Evolutionary conservation across 1,140 invertebrate species (phyloP).

Genomic region (Drosophila bifasciata): DNA sequence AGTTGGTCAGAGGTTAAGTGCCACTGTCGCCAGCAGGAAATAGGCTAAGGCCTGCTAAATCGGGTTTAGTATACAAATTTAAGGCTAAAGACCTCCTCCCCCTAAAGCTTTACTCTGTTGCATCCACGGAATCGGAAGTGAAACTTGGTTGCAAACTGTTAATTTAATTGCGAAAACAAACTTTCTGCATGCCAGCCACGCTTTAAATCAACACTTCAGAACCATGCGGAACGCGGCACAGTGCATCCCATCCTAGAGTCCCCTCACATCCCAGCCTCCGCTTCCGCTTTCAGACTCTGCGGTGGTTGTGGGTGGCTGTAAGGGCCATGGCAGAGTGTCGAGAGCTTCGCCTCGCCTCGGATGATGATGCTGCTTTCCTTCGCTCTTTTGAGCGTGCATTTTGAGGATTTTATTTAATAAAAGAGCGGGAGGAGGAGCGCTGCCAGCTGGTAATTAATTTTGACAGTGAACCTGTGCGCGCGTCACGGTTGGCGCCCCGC

Average conservation of each 20-base stretch:
- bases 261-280: conserved; percentile 1
- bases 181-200: conserved; percentile 45
- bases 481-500: conserved; percentile 16
- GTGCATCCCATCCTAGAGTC: background rate
- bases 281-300: conserved; percentile 25
- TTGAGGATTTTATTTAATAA: conserved; percentile 77
- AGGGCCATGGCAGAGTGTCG: conserved; percentile 24
- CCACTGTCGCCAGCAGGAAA: too few species aligned
- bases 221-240: conserved; percentile 20
- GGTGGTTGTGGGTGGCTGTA: conserved; percentile 26
- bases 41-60: too few species aligned
- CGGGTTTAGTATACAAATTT: too few species aligned
- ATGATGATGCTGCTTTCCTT: conserved; percentile 36
- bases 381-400: conserved; percentile 37
- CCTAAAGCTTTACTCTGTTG: conserved; percentile 2
- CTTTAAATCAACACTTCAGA: conserved; percentile 75
- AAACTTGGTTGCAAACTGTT: conserved; percentile 31
- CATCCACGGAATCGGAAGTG: background rate
- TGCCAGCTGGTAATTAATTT: conserved; percentile 78
- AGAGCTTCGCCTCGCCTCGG: conserved; percentile 21
- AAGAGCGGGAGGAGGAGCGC: conserved; percentile 58
- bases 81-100: too few species aligned
- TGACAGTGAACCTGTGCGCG: conserved; percentile 77
- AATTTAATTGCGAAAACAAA: conserved; percentile 64
- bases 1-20: too few species aligned